Base-by-base conservation (phyloP, 1,140 invertebrate genomes). In the Harpegnathos saltator region DNA sequence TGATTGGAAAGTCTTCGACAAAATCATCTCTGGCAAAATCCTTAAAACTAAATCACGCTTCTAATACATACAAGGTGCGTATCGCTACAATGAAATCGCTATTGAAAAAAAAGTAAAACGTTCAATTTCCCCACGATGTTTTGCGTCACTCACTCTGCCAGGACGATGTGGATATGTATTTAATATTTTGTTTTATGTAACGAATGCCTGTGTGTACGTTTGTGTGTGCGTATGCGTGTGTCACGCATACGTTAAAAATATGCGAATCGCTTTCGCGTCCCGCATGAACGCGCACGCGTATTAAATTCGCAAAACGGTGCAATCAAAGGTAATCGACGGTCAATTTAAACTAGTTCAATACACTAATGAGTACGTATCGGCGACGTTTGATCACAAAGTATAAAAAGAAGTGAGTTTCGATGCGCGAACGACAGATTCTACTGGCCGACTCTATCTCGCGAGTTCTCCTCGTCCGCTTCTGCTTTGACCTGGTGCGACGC, bases 211-310 rank as follows among this genome's bases (percentile, higher is more conserved):
- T 44, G 38, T 9, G 11, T 44, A 9, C 11, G 38, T 44, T 1
- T 44, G 38, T 44, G 38, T 58, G 7, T 29, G 5, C 1, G 38
- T 33, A n/a, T n/a, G 1, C 29, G 17, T 69, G 38, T 58, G 9
- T 9, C 44, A n/a, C n/a, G n/a, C n/a, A n/a, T n/a, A n/a, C n/a
- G 17, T 69, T 77, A 80, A 80, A 80, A 44, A 26, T 69, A 12
- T 19, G 17, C 29, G 24, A 17, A 5, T 1, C 26, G 5, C 3
- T 1, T 3, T 56, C 9, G 12, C 7, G 15, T 72, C n/a, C 22
- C 50, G 59, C 15, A 54, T 66, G 19, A 29, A 1, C 26, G 33
- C 33, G 38, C 33, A 14, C 33, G 7, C 17, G 17, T 4, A 26
- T 38, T 68, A 68, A 78, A 44, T 58, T 56, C 22, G 54, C 15